Conservation (phyloP, 1,140 invertebrate genomes). For the Drosophila nannoptera region DNA sequence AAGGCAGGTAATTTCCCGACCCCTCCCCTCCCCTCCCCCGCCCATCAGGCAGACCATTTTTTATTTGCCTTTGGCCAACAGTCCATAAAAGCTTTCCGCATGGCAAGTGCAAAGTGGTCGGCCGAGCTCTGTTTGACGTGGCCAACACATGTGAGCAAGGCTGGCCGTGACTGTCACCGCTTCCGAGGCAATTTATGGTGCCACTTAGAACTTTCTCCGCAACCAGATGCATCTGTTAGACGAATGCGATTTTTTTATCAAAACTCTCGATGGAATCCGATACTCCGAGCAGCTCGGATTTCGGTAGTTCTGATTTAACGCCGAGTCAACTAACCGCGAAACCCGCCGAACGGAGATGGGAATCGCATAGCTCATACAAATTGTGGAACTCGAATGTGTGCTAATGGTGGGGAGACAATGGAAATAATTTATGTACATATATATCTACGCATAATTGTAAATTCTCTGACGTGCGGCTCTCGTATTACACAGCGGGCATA, state of each 20-base stretch:
- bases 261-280: too few relatives aligned
- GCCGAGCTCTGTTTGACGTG: constrained; percentile 13
- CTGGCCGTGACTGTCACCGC: neutral
- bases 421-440: constrained; percentile 4
- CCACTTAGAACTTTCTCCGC: constrained; percentile 3
- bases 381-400: constrained; percentile 3
- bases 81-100: constrained; percentile 20
- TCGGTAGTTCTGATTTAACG: neutral
- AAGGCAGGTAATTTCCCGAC: constrained; percentile 51
- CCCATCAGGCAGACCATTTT: neutral
- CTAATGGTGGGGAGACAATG: constrained; percentile 6
- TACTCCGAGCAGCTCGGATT: constrained; percentile 8
- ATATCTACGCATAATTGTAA: constrained; percentile 47
- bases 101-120: constrained; percentile 6
- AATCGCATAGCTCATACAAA: constrained; percentile 23
- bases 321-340: constrained; percentile 27
- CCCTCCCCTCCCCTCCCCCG: neutral
- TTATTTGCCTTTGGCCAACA: constrained; percentile 10
- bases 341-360: constrained; percentile 11
- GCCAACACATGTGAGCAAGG: constrained; percentile 3
- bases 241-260: too few relatives aligned
- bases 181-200: neutral
- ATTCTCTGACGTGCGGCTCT: constrained; percentile 40
- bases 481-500: constrained; percentile 47
- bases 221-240: too few relatives aligned